Evolutionary conservation across 2,113 vertebrate species (phyloP), one percentile per base, ranked within the genome.

Genomic region (Gnathochromis pfefferi): DNA sequence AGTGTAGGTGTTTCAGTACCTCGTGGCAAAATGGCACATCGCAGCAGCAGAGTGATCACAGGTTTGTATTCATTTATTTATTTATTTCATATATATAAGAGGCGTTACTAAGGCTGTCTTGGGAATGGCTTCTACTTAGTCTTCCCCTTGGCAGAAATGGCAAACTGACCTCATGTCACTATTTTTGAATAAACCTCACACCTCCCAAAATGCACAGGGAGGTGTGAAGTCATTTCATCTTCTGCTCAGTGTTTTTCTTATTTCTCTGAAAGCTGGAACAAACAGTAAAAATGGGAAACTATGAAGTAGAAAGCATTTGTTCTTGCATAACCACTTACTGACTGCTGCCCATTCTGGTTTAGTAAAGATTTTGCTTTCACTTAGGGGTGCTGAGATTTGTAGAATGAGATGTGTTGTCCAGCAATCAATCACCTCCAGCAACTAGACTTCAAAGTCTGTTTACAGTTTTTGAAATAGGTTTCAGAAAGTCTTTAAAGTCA

Each of bases 1-100:
- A 85, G 88, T 87, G 89, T 91, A 86, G 87, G 93, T 88, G 90
- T 93, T 95, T 85, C 68, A 84, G 85, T 88, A 90, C 89, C 87
- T 93, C n/a, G 3, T 88, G 88, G 85, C 82, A 81, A 90, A 94
- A 90, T 60, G 63, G 75, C 65, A 83, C 79, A 82, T 86, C 60
- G 55, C 83, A 92, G 78, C 53, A 85, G 83, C 49, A 85, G 83
- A 80, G 40, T 19, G 55, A 79, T 91, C 79, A 70, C 80, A 82
- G 80, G 16, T 78, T 90, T 19, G 51, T 68, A 78, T 47, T 49
- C 16, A 49, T 78, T 78, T 78, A 78, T 19, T 75, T 49, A 49
- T 54, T 65, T 38, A 40, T 63, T 81, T 68, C 70, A 17, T 78
- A 83, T 42, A 75, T 70, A 73, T 38, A 90, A 88, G 60, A 42